A percentile compares a stretch with the other conserved stretches of the same genome.
phyloP scores from a whole-genome alignment of 2,797 vertebrate species.

The Lacerta bilineata region DNA sequence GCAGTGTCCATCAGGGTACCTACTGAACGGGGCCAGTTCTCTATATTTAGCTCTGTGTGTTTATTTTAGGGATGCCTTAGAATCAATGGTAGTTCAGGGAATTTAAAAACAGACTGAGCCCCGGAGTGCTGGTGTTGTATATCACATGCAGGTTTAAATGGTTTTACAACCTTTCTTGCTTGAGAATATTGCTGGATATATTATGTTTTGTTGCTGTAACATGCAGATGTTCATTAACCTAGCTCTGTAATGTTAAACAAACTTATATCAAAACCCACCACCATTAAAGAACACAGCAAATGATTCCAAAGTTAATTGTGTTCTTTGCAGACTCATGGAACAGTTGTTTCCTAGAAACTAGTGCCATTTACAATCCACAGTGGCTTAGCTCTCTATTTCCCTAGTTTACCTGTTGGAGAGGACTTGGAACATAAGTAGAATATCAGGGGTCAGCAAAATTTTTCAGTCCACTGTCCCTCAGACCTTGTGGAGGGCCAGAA shows the following conservation, averaged over 20 bases:
- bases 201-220: neutral
- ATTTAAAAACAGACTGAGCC: neutral
- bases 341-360: neutral
- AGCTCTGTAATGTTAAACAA: neutral
- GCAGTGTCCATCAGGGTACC: neutral
- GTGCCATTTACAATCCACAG: neutral
- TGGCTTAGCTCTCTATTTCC: neutral
- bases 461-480: too few relatives aligned
- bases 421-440: too few relatives aligned
- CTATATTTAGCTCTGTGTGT: conserved; percentile 38
- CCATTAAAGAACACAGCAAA: neutral
- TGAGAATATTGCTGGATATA: neutral
- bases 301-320: neutral
- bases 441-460: too few relatives aligned
- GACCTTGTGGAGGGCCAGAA: too few relatives aligned
- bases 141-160: neutral
- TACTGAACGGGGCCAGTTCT: neutral
- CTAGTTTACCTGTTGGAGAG: too few relatives aligned
- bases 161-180: neutral
- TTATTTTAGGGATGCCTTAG: conserved; percentile 29
- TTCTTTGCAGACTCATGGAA: neutral
- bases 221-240: neutral
- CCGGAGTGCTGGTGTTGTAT: neutral
- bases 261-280: neutral
- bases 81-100: neutral